Evolutionary conservation across 2,113 vertebrate species (phyloP).

Genomic region (Phyllopteryx taeniolatus): DNA sequence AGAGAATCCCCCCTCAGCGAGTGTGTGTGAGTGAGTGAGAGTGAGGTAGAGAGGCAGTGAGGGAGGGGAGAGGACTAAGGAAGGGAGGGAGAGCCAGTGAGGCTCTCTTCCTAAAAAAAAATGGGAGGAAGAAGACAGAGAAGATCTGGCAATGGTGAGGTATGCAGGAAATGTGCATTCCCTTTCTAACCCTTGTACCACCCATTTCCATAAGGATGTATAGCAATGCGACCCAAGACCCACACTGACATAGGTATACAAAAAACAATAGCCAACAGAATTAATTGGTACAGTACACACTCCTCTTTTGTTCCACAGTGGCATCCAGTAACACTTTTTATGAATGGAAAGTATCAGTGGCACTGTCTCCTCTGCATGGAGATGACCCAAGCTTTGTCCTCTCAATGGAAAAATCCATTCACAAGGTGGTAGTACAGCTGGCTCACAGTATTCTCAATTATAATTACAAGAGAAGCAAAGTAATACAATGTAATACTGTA

Average conservation of each 20-base stretch:
- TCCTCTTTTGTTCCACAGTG: background rate
- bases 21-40: slow-evolving; percentile 25
- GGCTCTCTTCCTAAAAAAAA: slow-evolving; percentile 29
- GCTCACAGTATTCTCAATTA: no score
- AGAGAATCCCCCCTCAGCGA: slow-evolving; percentile 41
- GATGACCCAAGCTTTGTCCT: background rate
- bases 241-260: slow-evolving; percentile 15
- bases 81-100: slow-evolving; percentile 22
- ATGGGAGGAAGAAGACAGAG: slow-evolving; percentile 40
- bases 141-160: slow-evolving; percentile 32
- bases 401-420: background rate
- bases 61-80: slow-evolving; percentile 1
- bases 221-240: slow-evolving; percentile 1
- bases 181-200: slow-evolving; percentile 34
- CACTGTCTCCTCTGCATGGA: slow-evolving; percentile 11
- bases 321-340: slow-evolving; percentile 10
- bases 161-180: slow-evolving; percentile 60
- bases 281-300: slow-evolving; percentile 17
- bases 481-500: background rate
- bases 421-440: background rate
- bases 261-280: slow-evolving; percentile 3
- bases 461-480: background rate
- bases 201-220: slow-evolving; percentile 46
- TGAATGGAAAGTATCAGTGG: slow-evolving; percentile 9
- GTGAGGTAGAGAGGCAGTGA: slow-evolving; percentile 23